These are phyloP conservation scores for Propithecus deckenii DNA, from an alignment of 2,797 vertebrate genomes.

Conservation along the genomic window DNA sequence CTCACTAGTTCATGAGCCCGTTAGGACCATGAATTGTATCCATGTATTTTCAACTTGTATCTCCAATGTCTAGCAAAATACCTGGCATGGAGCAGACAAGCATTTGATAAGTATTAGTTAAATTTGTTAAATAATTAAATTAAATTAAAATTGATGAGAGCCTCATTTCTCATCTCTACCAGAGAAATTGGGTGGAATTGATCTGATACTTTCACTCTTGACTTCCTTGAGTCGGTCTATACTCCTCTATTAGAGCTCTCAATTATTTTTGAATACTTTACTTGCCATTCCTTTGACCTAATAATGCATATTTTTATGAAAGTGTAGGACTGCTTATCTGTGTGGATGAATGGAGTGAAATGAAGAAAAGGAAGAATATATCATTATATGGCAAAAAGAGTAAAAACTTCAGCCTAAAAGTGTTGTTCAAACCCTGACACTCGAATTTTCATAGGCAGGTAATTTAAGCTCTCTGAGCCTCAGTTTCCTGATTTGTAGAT, in stretches of 20 bases:
- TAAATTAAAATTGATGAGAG: slow-evolving; percentile 56
- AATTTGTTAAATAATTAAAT: slow-evolving; percentile 57
- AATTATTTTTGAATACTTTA: slow-evolving; percentile 55
- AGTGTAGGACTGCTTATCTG: not conserved
- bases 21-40: not conserved
- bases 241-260: slow-evolving; percentile 47
- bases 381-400: not conserved
- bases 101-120: slow-evolving; percentile 31
- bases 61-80: not conserved
- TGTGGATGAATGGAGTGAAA: slow-evolving; percentile 13
- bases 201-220: slow-evolving; percentile 38
- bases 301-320: slow-evolving; percentile 40
- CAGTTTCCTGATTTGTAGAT: slow-evolving; percentile 25
- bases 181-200: slow-evolving; percentile 33
- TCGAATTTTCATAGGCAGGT: not conserved
- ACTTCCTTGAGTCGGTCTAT: not conserved
- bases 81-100: not conserved
- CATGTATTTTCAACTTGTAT: not conserved
- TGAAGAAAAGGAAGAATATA: not conserved
- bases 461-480: not conserved
- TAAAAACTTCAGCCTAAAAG: not conserved
- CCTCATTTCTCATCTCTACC: slow-evolving; percentile 38
- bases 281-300: slow-evolving; percentile 51
- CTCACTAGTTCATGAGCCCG: not conserved
- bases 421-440: not conserved